phyloP scores from a whole-genome alignment of 2,797 vertebrate genomes.

The Mastacembelus armatus region DNA sequence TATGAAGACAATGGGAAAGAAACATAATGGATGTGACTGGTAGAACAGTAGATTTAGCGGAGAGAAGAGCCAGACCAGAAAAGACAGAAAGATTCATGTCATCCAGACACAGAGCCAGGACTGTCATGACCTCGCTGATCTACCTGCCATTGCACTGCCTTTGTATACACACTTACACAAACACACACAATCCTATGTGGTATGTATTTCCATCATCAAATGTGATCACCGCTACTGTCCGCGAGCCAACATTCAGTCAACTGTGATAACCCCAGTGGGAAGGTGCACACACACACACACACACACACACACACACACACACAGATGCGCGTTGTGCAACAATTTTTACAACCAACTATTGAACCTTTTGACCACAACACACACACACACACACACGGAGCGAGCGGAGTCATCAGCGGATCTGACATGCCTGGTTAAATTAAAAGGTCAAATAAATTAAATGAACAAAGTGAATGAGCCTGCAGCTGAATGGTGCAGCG shows the following conservation, averaged over 20 bases:
- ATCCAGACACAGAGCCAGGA: conserved; percentile 5
- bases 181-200: conserved; percentile 50
- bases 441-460: conserved; percentile 75
- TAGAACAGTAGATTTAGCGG: not conserved
- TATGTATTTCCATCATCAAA: conserved; percentile 69
- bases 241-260: conserved; percentile 62
- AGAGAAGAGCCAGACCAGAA: not conserved
- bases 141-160: conserved; percentile 4
- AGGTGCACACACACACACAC: conserved; percentile 8
- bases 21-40: not conserved
- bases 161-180: conserved; percentile 13
- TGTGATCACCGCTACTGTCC: conserved; percentile 62
- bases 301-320: conserved; percentile 16
- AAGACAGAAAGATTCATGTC: conserved; percentile 1
- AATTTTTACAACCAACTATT: conserved; percentile 16
- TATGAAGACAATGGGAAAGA: not conserved
- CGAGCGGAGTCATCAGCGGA: conserved; percentile 12
- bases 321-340: no score
- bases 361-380: conserved; percentile 12
- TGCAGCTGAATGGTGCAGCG: conserved; percentile 27
- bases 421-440: conserved; percentile 52
- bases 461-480: conserved; percentile 54
- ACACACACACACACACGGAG: not conserved
- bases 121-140: conserved; percentile 28
- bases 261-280: conserved; percentile 49